Evolutionary conservation across 2,113 vertebrate species (phyloP).

Genomic region (Aegotheles bennettii): DNA sequence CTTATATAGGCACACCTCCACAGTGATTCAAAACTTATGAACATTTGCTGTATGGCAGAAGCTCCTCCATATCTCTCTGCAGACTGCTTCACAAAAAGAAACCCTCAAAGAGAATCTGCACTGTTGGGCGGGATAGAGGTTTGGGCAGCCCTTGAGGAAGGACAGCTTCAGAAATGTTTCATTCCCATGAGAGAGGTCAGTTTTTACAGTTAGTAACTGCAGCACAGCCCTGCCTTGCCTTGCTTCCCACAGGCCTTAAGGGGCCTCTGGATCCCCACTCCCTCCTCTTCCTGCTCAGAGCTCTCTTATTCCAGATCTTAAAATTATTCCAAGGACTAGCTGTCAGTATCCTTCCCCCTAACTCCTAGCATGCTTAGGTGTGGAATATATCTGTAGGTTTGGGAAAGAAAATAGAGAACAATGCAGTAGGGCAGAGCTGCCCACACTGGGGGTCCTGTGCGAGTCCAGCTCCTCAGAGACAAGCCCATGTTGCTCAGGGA

Average conservation of each 20-base stretch:
- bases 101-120: not conserved
- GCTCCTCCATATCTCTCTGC: not conserved
- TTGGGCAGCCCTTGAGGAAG: not conserved
- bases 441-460: fast-evolving
- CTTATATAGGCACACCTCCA: not conserved
- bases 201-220: not conserved
- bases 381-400: not conserved
- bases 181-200: not conserved
- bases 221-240: not conserved
- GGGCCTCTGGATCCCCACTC: too few relatives aligned
- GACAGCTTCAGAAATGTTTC: not conserved
- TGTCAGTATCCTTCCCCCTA: not conserved
- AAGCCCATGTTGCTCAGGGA: not conserved
- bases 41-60: not conserved
- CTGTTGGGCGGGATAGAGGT: not conserved
- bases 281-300: not conserved
- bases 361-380: not conserved
- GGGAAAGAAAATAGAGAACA: not conserved
- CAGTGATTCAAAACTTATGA: not conserved
- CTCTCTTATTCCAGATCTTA: not conserved
- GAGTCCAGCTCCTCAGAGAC: not conserved
- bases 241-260: not conserved
- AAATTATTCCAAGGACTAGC: not conserved
- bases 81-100: not conserved
- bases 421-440: not conserved